Base-by-base conservation (phyloP, 2,888 invertebrate species). In the Branchipolynoe longqiensis region DNA sequence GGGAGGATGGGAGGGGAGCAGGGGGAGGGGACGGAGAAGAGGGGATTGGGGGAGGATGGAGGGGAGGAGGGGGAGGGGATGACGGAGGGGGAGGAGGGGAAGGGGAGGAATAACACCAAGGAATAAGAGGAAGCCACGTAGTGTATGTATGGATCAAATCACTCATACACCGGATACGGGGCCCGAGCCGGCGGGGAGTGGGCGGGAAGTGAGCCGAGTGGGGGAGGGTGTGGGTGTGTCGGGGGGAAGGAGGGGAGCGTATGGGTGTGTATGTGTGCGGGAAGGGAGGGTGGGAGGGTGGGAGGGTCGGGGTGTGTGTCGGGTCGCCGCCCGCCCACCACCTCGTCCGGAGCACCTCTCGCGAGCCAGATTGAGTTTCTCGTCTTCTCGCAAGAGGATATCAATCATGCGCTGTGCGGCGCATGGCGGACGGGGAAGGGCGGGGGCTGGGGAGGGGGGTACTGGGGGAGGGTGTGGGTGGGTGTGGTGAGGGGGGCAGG, bases 61-160 rank as follows among this genome's bases (percentile, higher is more conserved):
- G n/a, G n/a, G n/a, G n/a, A n/a, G n/a, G n/a, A n/a, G n/a, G n/a
- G n/a, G n/a, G n/a, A n/a, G n/a, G n/a, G n/a, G n/a, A n/a, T 12
- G 8, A 18, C 8, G 8, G 48, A 48, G 48, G 48, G 48, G 48
- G 8, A 48, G 18, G 48, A 48, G 18, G 18, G 8, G 18, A 48
- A 48, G 48, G 8, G 18, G 48, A 18, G 18, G 48, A 48, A 12
- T 12, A 12, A 18, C 8, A 48, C 8, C 8, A 48, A 18, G 18
- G 18, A 48, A 48, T 8, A 69, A 69, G 38, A 38, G 18, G 33
- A 36, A 0, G 69, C 36, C 36, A 12, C 38, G 12, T 18, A 22
- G 22, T 69, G 31, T 62, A 38, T 69, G 69, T 69, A 69, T 69
- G 69, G 69, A 69, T 69, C 69, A 38, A 38, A 69, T 69, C 38